Evolutionary conservation across 1,140 invertebrate genomes (phyloP), one percentile per base, ranked within the genome.

Genomic region (Macrostomum lignano): DNA sequence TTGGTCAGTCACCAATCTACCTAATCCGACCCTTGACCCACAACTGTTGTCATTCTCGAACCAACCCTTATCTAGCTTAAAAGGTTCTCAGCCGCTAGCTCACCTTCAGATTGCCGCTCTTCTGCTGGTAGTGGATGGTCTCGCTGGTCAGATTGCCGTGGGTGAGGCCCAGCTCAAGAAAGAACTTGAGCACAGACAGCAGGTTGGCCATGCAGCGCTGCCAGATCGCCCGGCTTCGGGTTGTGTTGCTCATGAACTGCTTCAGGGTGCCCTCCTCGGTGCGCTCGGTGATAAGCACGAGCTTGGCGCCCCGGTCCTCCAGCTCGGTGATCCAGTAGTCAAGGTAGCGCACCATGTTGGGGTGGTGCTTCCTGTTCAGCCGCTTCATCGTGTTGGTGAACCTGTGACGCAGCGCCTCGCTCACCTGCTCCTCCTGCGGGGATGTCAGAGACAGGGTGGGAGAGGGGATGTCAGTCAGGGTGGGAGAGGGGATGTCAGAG

Each of bases 71-170:
- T n/a, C n/a, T n/a, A n/a, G n/a, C n/a, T n/a, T n/a, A n/a, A n/a
- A n/a, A n/a, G n/a, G n/a, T n/a, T n/a, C n/a, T n/a, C n/a, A n/a
- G n/a, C n/a, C n/a, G n/a, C n/a, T n/a, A n/a, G n/a, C n/a, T n/a
- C n/a, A 33, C 32, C 11, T 33, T 33, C 4, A 33, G 19, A 24
- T 14, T 11, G 3, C 32, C 32, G 7, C 22, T 21, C 24, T 33
- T 33, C 20, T 33, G 32, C 20, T 33, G 32, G 26, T 33, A 33
- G 19, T 33, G 26, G 5, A 33, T 19, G 5, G 13, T 33, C 19
- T 33, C 32, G 5, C 26, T 33, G 26, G 7, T 33, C 17, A 33
- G 17, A n/a, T 17, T n/a, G 3, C 32, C 32, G 19, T 33, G 32
- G 15, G 11, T 13, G 4, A 33, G 22, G 20, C 32, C 32, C 5